Base-by-base conservation (phyloP, 2,797 vertebrate genomes). In the Botia kubotai region DNA sequence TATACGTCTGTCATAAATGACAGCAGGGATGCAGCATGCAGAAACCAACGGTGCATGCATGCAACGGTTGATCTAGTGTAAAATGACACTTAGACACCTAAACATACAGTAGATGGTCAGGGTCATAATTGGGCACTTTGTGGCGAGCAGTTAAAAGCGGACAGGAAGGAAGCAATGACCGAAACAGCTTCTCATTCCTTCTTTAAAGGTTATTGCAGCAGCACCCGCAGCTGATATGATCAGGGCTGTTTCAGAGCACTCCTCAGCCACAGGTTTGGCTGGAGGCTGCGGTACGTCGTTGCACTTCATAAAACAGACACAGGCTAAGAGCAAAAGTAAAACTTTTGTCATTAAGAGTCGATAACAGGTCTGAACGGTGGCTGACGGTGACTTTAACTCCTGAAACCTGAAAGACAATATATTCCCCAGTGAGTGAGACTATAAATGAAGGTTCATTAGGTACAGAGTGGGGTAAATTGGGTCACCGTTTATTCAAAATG, bases 121-220 rank as follows among this genome's bases (percentile, higher is more conserved):
- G 73, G 55, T 82, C 70, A 60, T 85, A 70, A 81, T 46, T 62
- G 68, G 12, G 50, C 65, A 58, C 46, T 84, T 68, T 79, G 62
- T 70, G 73, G 48, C 26, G 52, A 55, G 71, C 79, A 82, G 79
- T 86, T 85, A 87, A 87, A 60, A 50, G n/a, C 71, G 62, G 66
- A 29, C 81, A 87, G 87, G 84, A 87, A 87, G 84, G 83, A 89
- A 86, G 80, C 75, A 84, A 86, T 81, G 83, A 62, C 46, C 53
- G 69, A 79, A 83, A 85, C 46, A 70, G 67, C 60, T 63, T 75
- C 72, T 81, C 80, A 65, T 81, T 82, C 65, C 65, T 66, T 53
- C 78, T 84, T 65, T 79, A 72, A 85, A 62, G 74, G 73, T 79
- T 79, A 84, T 72, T 72, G 55, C 85, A 80, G 60, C 53, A n/a